phyloP scores from a whole-genome alignment of 2,888 invertebrate species.

The Acanthosepion pharaonis region DNA sequence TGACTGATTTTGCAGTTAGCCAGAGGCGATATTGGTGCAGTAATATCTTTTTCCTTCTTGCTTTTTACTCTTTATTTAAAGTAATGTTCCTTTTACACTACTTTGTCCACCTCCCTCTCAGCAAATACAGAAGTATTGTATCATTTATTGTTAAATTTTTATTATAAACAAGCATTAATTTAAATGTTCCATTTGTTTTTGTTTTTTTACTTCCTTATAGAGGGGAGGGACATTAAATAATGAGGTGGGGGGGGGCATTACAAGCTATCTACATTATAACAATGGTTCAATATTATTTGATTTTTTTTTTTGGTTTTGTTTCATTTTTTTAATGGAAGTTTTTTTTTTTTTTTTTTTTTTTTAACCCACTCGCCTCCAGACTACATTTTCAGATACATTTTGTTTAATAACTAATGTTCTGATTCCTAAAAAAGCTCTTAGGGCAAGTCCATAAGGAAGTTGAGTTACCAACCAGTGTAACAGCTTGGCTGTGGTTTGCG shows the following conservation, averaged over 20 bases:
- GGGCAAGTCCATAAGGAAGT: background rate
- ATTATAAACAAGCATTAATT: background rate
- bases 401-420: background rate
- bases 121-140: background rate
- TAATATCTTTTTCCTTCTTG: background rate
- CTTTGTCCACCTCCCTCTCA: background rate
- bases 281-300: constrained; percentile 8
- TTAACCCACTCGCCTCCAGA: background rate
- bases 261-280: background rate
- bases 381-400: background rate
- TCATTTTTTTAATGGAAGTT: too few species aligned
- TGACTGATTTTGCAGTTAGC: background rate
- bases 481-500: background rate
- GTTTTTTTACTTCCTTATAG: background rate
- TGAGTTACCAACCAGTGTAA: background rate
- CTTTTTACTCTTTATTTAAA: background rate
- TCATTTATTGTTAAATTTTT: background rate
- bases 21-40: constrained; percentile 11
- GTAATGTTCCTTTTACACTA: background rate
- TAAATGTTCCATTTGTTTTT: background rate
- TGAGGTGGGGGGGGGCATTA: background rate
- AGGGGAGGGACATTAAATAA: background rate
- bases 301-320: too few species aligned
- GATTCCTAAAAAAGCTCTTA: background rate
- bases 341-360: background rate